Percentiles rank a stretch among this genome's conserved stretches.
These are phyloP conservation scores for Phymatocera aterrima DNA, from an alignment of 2,888 invertebrate species.

Conservation along the genomic window DNA sequence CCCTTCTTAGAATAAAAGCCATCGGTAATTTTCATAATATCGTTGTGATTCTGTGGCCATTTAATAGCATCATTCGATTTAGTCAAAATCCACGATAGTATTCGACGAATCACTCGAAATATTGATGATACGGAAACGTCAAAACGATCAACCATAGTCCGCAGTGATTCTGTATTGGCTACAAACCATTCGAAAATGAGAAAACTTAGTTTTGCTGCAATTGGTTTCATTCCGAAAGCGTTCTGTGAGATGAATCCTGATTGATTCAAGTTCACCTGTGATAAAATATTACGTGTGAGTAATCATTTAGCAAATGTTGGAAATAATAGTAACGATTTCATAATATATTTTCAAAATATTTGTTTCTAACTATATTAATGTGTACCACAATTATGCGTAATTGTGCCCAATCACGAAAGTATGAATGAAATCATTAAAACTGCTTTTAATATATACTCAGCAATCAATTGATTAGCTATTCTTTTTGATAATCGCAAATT, in stretches of 20 bases:
- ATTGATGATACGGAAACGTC: slow-evolving; percentile 50
- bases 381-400: too few species aligned
- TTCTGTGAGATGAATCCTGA: slow-evolving; percentile 45
- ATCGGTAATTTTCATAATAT: slow-evolving; percentile 26
- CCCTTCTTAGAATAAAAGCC: slow-evolving; percentile 44
- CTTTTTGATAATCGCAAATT: too few species aligned
- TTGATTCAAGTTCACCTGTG: slow-evolving; percentile 46
- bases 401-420: too few species aligned
- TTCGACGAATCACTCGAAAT: slow-evolving; percentile 42
- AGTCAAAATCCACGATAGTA: slow-evolving; percentile 39
- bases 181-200: slow-evolving; percentile 50
- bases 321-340: not conserved
- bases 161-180: slow-evolving; percentile 51
- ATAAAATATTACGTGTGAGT: slow-evolving; percentile 17
- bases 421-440: too few species aligned
- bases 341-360: too few species aligned
- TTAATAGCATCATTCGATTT: slow-evolving; percentile 30
- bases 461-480: too few species aligned
- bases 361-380: too few species aligned
- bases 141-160: slow-evolving; percentile 50
- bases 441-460: too few species aligned
- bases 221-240: slow-evolving; percentile 46
- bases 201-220: slow-evolving; percentile 45
- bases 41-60: slow-evolving; percentile 39
- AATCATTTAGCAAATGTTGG: not conserved